Conservation (phyloP, 2,888 invertebrate genomes). For the Lepidochrysops patricia region DNA sequence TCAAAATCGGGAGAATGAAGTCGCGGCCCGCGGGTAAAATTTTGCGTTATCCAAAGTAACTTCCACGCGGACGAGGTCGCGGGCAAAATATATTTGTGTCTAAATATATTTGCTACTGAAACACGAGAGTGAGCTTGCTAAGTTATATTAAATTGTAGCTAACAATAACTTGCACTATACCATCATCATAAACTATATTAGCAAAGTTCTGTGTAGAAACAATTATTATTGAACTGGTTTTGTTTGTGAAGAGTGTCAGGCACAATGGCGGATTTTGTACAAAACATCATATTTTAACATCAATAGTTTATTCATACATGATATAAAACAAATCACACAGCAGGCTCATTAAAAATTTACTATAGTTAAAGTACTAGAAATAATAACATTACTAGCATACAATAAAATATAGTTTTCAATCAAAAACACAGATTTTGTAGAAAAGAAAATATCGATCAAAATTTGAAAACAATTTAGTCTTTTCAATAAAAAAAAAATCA, state of each 20-base stretch:
- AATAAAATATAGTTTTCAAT: neutral
- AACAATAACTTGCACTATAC: neutral
- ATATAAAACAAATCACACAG: neutral
- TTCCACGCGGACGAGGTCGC: too few relatives aligned
- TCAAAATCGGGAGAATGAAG: too few relatives aligned
- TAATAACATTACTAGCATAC: neutral
- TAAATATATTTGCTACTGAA: neutral
- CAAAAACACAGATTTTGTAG: neutral
- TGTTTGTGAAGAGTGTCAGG: slow-evolving; percentile 43
- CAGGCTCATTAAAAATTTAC: neutral
- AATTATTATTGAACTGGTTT: slow-evolving; percentile 1
- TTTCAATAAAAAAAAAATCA: neutral
- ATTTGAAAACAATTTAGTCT: neutral
- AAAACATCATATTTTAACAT: slow-evolving; percentile 38
- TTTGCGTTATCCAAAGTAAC: too few relatives aligned
- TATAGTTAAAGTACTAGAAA: neutral
- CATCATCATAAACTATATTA: neutral
- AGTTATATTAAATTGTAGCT: neutral
- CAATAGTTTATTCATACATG: neutral
- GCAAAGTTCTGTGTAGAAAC: slow-evolving; percentile 11
- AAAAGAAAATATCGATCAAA: neutral
- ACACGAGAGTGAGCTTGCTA: neutral
- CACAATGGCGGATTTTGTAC: slow-evolving; percentile 69
- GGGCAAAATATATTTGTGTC: too few relatives aligned
- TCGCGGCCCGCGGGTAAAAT: too few relatives aligned